phyloP scores from a whole-genome alignment of 2,113 vertebrate species.

The Fregetta grallaria region DNA sequence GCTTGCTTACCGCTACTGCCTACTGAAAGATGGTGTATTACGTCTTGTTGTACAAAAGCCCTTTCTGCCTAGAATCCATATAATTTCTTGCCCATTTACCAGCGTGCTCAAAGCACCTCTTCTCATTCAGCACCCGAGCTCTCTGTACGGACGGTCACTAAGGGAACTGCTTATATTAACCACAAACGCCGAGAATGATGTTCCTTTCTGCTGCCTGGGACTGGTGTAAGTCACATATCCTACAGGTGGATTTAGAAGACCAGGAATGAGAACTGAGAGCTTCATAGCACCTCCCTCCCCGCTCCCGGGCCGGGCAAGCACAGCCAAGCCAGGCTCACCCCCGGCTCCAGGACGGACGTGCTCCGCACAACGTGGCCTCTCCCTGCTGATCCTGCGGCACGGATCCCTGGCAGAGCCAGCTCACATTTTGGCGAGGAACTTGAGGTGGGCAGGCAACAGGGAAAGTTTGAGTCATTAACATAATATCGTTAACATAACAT shows the following conservation, averaged over 20 bases:
- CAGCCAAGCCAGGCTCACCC: neutral
- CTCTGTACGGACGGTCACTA: neutral
- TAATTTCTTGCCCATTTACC: neutral
- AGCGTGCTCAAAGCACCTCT: neutral
- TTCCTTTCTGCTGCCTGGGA: neutral
- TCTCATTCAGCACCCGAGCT: neutral
- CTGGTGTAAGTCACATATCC: neutral
- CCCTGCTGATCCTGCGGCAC: accelerated
- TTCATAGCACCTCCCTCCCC: neutral
- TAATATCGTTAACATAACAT: neutral
- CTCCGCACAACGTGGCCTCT: accelerated
- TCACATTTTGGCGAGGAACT: neutral
- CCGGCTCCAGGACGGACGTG: neutral
- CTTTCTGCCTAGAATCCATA: neutral
- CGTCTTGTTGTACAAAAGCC: neutral
- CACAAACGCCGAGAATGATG: neutral
- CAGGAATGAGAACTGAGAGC: neutral
- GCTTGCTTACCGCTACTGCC: neutral
- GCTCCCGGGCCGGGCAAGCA: neutral
- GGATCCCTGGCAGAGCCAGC: neutral
- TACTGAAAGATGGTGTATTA: neutral
- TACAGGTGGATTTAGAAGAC: neutral
- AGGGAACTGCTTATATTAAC: neutral
- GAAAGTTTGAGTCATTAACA: neutral
- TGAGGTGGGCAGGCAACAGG: neutral